These are phyloP conservation scores for Lerema accius DNA, from an alignment of 1,140 invertebrate genomes.

Conservation along the genomic window DNA sequence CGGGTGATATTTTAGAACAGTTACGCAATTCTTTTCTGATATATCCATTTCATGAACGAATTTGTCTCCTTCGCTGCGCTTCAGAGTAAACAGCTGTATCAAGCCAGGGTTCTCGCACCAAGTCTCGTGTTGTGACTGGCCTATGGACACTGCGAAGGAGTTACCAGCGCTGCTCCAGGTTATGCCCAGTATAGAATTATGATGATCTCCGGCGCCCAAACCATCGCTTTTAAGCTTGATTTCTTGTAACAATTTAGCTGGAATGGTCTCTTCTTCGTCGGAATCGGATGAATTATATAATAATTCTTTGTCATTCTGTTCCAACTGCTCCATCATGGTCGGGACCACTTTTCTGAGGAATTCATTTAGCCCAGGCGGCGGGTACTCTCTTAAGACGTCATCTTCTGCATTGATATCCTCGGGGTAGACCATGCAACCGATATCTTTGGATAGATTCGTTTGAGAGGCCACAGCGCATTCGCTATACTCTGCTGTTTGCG, in stretches of 20 bases:
- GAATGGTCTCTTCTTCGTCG: conserved; percentile 61
- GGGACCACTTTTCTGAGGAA: conserved; percentile 67
- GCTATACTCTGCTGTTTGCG: conserved; percentile 61
- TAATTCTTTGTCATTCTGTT: conserved; percentile 54
- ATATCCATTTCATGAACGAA: conserved; percentile 60
- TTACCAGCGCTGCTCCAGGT: conserved; percentile 69
- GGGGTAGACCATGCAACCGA: conserved; percentile 46
- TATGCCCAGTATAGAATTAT: conserved; percentile 49
- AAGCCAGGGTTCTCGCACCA: conserved; percentile 66
- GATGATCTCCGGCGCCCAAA: conserved; percentile 56
- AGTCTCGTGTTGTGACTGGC: conserved; percentile 55
- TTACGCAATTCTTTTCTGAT: conserved; percentile 64
- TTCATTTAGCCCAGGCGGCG: conserved; percentile 59
- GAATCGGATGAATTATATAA: conserved; percentile 64
- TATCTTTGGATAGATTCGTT: conserved; percentile 49
- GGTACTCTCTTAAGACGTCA: conserved; percentile 51
- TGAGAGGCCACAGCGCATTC: conserved; percentile 52
- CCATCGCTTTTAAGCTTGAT: conserved; percentile 49
- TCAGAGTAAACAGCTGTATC: conserved; percentile 60
- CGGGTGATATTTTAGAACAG: conserved; percentile 64
- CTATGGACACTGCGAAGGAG: conserved; percentile 63
- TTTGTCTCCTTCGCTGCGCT: conserved; percentile 53
- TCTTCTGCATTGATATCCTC: conserved; percentile 49
- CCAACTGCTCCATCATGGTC: conserved; percentile 63
- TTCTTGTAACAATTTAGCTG: conserved; percentile 59